Evolutionary conservation across 2,888 invertebrate genomes (phyloP).

Genomic region (Gibbula magus): DNA sequence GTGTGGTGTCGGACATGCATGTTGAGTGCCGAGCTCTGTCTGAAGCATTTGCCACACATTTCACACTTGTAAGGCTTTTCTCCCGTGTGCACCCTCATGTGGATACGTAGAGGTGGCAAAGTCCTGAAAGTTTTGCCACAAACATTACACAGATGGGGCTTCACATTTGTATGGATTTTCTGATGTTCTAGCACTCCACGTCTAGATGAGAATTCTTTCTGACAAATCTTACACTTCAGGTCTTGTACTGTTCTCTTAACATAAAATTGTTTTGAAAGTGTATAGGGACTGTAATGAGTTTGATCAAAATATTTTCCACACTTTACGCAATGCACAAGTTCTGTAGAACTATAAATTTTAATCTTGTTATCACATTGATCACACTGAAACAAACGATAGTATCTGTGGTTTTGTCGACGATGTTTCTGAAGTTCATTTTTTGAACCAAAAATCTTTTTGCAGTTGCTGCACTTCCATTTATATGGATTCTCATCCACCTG

Average conservation of each 20-base stretch:
- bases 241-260: not conserved
- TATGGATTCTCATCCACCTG: slow-evolving; percentile 6
- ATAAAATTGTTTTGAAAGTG: not conserved
- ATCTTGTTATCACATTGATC: slow-evolving; percentile 5
- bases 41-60: slow-evolving; percentile 14
- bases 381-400: slow-evolving; percentile 12
- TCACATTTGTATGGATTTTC: not conserved
- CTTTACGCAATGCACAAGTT: not conserved
- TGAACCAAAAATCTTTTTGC: not conserved
- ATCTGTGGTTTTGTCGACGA: not conserved
- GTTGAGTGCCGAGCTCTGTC: slow-evolving; percentile 17
- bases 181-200: not conserved
- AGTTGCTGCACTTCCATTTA: slow-evolving; percentile 7
- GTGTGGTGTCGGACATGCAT: slow-evolving; percentile 12
- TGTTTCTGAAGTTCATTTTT: slow-evolving; percentile 12
- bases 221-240: slow-evolving; percentile 9
- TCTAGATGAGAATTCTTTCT: not conserved
- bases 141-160: slow-evolving; percentile 9
- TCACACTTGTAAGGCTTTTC: slow-evolving; percentile 19
- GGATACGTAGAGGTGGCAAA: not conserved
- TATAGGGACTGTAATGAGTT: not conserved
- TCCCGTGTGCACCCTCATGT: slow-evolving; percentile 19
- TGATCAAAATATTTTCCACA: not conserved
- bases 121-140: slow-evolving; percentile 17
- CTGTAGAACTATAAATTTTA: not conserved